Base-by-base conservation (phyloP, 2,113 vertebrate species). In the Nestor notabilis region DNA sequence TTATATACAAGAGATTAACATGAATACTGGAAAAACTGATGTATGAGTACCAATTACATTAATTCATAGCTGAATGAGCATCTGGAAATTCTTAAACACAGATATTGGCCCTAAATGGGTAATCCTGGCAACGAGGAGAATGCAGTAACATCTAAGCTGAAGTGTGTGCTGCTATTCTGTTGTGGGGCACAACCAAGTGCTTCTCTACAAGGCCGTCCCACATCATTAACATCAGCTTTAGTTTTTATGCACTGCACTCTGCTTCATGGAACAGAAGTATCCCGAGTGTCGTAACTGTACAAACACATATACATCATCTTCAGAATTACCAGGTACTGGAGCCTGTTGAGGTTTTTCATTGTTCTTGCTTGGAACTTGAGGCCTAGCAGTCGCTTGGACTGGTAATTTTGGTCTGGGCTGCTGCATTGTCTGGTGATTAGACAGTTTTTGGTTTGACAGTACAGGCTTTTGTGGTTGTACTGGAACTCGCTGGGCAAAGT, bases 401-500 rank as follows among this genome's bases (percentile, higher is more conserved):
- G 10, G 39, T 6, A 15, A 1, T 9, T 91, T 33, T 16, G 91
- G 86, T 24, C 83, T 96, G 6, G 28, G 53, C 17, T 94, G 97
- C 90, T 93, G 83, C 1, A 17, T 17, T 25, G 71, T 18, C 27
- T 89, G 87, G 23, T 53, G 91, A 37, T 89, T 96, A 41, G 68
- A 47, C 2, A 37, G 69, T 69, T 98, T 98, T 25, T 96, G 90
- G 80, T 81, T 85, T 13, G 88, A n/a, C 37, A 12, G 43, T 2
- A 7, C 31, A 13, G 92, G 10, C 41, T 89, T 98, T 46, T 98
- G 97, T 10, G 94, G 20, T 43, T 82, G 97, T 29, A 98, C 95
- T 61, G 98, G 98, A 49, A 98, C 69, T 11, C 98, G 97, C 94
- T 99, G 99, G 4, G 98, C 97, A 35, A 98, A 98, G 71, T 99